Base-by-base conservation (phyloP, 1,140 invertebrate species). In the Calephelis nemesis region DNA sequence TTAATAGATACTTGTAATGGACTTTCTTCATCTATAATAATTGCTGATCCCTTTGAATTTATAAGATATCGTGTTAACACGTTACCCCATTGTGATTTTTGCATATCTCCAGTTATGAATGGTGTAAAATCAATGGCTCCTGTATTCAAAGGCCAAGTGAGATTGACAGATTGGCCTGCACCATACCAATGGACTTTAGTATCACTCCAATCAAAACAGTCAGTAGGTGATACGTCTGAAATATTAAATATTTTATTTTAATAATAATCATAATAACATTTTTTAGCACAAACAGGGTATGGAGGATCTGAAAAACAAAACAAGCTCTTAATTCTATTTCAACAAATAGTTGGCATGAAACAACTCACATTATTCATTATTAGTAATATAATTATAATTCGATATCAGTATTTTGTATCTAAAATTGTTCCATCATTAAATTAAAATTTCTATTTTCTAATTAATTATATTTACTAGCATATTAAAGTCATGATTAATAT, bases 61-160 rank as follows among this genome's bases (percentile, higher is more conserved):
- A 98, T 94, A 73, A 98, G 97, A 74, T 97, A 97, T 49, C 96
- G 88, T 64, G 96, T 95, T 0, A 98, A 81, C 0, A 96, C 95
- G 73, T 96, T 96, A 0, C 97, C 96, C 92, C 96, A 98, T 73
- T 96, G 94, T 75, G 95, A 93, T 65, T 94, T 94, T 39, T 94
- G 93, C n/a, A 95, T 93, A 74, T 96, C 95, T 0, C 96, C 97
- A 5, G 96, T 98, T 12, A 97, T 93, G 75, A 98, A 98, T 0
- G 97, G 95, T 1, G 94, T 94, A 74, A 95, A 94, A 9, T 95
- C 94, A 9, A 97, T 94, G 19, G 93, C 91, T 0, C 95, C 95
- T 39, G 94, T 93, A 77, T 97, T 95, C 0, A 98, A 85, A 0
- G 96, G 97, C 95, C 97, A 98, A 0, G 95, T 94, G 76, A 96